Evolutionary conservation across 2,113 vertebrate species (phyloP).

Genomic region (Phrynosoma blainvillii): DNA sequence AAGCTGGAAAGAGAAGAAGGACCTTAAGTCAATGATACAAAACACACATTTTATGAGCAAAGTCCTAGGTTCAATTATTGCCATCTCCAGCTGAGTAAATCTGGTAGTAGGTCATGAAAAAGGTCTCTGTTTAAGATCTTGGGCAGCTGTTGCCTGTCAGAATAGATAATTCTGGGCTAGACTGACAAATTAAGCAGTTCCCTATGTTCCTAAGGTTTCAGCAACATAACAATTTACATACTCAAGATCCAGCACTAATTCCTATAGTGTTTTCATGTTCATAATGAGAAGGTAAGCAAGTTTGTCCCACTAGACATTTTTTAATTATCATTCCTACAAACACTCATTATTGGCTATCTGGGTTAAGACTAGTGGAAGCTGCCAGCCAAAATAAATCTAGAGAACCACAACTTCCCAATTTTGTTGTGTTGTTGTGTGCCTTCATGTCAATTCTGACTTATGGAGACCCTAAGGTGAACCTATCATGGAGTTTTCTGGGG

Average conservation of each 20-base stretch:
- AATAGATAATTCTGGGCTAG: not conserved
- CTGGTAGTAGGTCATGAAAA: not conserved
- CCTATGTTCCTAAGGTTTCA: not conserved
- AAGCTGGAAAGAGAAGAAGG: not conserved
- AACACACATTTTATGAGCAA: not conserved
- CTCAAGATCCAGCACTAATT: not conserved
- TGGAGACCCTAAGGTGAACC: too few species aligned
- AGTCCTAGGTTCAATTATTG: not conserved
- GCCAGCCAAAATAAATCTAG: too few species aligned
- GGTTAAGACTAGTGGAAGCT: too few species aligned
- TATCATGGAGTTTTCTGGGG: too few species aligned
- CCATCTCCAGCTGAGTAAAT: not conserved
- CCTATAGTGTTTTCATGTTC: not conserved
- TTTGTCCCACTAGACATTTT: too few species aligned
- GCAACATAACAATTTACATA: not conserved
- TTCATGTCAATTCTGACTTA: too few species aligned
- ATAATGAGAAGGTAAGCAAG: too few species aligned
- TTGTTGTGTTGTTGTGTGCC: too few species aligned
- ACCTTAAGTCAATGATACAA: not conserved
- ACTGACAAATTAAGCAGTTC: not conserved
- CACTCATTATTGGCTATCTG: too few species aligned
- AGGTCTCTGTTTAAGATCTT: not conserved
- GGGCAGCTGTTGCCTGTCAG: not conserved
- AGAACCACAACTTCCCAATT: too few species aligned
- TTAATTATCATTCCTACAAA: too few species aligned